Evolutionary conservation across 2,797 vertebrate species (phyloP).

Genomic region (Manis javanica): DNA sequence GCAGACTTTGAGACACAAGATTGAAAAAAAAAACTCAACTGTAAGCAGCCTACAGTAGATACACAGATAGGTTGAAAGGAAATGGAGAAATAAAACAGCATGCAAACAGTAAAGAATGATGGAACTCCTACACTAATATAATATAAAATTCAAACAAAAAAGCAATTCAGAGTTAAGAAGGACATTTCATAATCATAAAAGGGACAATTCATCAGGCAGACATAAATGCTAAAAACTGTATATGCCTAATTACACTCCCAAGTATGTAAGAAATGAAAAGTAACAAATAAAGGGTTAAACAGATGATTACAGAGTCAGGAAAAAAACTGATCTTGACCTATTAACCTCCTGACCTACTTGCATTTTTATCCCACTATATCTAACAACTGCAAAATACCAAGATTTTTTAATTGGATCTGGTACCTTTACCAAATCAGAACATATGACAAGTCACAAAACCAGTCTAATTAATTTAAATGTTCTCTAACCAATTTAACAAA

Average conservation of each 20-base stretch:
- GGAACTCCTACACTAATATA: not conserved
- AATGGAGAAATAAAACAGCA: not conserved
- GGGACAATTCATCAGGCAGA: not conserved
- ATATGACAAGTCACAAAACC: no score
- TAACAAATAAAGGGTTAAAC: not conserved
- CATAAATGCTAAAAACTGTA: not conserved
- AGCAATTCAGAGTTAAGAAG: not conserved
- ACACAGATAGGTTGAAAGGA: not conserved
- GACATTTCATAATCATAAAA: not conserved
- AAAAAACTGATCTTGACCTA: no score
- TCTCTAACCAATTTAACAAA: no score
- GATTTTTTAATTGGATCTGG: no score
- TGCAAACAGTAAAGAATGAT: not conserved
- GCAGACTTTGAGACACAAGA: not conserved
- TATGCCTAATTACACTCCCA: not conserved
- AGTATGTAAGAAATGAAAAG: not conserved
- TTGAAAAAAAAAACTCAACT: no score
- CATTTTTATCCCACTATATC: no score
- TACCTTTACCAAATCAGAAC: no score
- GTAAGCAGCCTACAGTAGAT: not conserved
- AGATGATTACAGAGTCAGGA: no score
- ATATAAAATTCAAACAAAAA: not conserved
- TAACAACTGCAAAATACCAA: no score
- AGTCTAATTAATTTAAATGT: no score
- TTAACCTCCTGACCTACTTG: no score